phyloP scores from a whole-genome alignment of 2,888 invertebrate species.

The Aricia artaxerxes region DNA sequence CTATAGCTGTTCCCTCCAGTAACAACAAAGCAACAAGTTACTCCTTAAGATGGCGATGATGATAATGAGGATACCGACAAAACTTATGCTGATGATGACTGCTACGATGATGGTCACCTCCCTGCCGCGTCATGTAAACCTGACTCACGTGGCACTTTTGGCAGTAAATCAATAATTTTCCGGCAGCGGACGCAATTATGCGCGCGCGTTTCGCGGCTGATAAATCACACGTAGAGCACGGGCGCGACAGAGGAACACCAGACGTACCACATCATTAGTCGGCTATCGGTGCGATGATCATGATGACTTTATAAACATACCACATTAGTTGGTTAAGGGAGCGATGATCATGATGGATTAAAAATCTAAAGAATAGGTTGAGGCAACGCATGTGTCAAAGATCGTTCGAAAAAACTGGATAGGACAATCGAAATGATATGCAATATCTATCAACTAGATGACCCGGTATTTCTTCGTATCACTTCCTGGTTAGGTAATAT shows the following conservation, averaged over 20 bases:
- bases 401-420: no score
- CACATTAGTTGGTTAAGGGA: not conserved
- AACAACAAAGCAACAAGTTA: no score
- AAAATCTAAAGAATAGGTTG: not conserved
- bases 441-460: no score
- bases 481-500: no score
- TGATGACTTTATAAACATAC: not conserved
- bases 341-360: not conserved
- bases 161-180: slow-evolving; percentile 43
- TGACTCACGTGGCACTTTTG: slow-evolving; percentile 37
- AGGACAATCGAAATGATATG: no score
- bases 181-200: slow-evolving; percentile 44
- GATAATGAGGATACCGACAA: no score
- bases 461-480: no score
- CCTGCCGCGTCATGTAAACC: slow-evolving; percentile 9
- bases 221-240: slow-evolving; percentile 43
- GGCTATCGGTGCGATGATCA: not conserved
- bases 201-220: slow-evolving; percentile 39
- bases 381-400: no score
- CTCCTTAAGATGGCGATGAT: no score
- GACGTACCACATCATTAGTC: not conserved
- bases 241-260: slow-evolving; percentile 35
- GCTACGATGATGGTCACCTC: not conserved
- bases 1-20: no score
- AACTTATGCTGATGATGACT: not conserved